Evolutionary conservation across 2,797 vertebrate species (phyloP), one percentile per base, ranked within the genome.

Genomic region (Tragopan temminckii): DNA sequence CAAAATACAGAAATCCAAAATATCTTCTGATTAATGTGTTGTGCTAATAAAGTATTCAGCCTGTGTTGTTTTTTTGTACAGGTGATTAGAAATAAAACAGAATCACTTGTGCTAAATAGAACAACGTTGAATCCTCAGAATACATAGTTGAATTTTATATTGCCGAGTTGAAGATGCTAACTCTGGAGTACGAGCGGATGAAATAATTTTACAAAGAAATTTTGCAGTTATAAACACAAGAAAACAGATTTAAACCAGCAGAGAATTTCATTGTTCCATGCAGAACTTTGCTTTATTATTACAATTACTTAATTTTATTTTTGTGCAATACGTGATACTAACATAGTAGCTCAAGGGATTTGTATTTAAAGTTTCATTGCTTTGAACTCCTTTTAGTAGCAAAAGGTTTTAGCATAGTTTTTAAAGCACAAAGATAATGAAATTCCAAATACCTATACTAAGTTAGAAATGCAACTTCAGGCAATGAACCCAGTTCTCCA

Each of bases 321-420:
- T 93, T 80, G 42, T 75, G 58, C 48, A 69, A 52, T 85, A 36
- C 38, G 36, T 52, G 64, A 42, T 43, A 52, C 59, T 93, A 87
- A 67, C 38, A 63, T 81, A 90, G 90, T 67, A 83, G 25, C 82
- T 93, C 64, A 74, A 79, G 45, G 29, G 70, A 90, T 84, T 88
- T 94, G 79, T 93, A 84, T 91, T 96, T 95, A 85, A 86, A 95
- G 61, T 76, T 43, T 71, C 61, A 68, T 82, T 91, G 66, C 75
- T 97, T 95, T 86, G 90, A 91, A 94, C 90, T 95, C 53, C 71
- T 53, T 76, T 95, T 68, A 82, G 59, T 58, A 86, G 82, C 92
- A 93, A 82, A 90, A 89, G 69, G 84, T 33, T 42, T 93, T 89
- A 68, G 1, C 68, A 58, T 24, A 36, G 48, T 69, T 93, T 88